Percentiles rank a stretch among this genome's conserved stretches.
phyloP scores from a whole-genome alignment of 2,888 invertebrate genomes.

The Leucophenga maculata region DNA sequence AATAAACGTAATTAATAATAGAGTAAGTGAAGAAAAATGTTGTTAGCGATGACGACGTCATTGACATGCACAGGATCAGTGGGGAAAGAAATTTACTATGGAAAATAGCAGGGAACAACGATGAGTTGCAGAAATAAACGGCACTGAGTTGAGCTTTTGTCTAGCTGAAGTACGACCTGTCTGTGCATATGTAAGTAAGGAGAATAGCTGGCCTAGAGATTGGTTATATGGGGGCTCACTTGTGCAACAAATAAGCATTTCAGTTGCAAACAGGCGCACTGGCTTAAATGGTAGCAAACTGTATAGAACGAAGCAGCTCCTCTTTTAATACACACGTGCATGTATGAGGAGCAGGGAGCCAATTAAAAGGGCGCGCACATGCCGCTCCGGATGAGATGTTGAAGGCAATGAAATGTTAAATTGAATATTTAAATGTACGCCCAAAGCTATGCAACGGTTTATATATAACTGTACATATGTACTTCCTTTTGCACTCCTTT shows the following conservation, averaged over 20 bases:
- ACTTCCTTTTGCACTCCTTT: background rate
- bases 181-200: constrained; percentile 10
- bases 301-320: background rate
- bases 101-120: background rate
- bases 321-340: background rate
- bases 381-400: too few relatives aligned
- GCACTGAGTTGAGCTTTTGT: background rate
- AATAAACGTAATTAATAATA: constrained; percentile 21
- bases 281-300: too few relatives aligned
- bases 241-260: too few relatives aligned
- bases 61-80: background rate
- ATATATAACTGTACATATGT: background rate
- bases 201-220: background rate
- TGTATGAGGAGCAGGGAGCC: background rate
- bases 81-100: too few relatives aligned
- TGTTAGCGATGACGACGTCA: background rate
- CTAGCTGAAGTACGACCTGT: background rate
- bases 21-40: constrained; percentile 9
- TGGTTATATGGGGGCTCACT: background rate
- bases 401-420: constrained; percentile 15
- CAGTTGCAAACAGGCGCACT: too few relatives aligned
- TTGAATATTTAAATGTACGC: constrained; percentile 23
- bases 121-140: background rate
- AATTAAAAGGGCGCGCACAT: constrained; percentile 2
- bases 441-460: constrained; percentile 17